Evolutionary conservation across 2,797 vertebrate genomes (phyloP).

Genomic region (Pangasius djambal): DNA sequence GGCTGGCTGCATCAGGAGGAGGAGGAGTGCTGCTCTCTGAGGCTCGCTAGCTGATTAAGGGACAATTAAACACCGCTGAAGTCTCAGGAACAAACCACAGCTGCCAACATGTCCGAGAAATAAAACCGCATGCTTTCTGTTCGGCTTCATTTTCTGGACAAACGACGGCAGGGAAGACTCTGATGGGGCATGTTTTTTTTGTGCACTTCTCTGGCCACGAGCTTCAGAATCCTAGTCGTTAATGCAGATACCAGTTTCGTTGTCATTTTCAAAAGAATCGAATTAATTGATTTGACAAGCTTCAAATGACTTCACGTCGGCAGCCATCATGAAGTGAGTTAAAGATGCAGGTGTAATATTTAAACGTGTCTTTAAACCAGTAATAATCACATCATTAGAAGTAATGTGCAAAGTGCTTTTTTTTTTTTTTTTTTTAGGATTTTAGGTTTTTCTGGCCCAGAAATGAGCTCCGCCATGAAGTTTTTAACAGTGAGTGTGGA

Average conservation of each 20-base stretch:
- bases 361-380: background rate
- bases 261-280: background rate
- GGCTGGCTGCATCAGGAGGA: constrained; percentile 7
- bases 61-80: constrained; percentile 11
- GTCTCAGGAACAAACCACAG: background rate
- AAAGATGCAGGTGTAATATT: background rate
- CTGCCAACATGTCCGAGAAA: background rate
- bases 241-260: background rate
- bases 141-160: background rate
- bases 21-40: background rate
- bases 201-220: background rate
- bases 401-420: too few species aligned
- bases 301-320: background rate
- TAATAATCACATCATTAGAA: background rate
- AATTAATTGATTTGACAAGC: background rate
- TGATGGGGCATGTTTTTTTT: too few species aligned
- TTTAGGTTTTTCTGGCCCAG: background rate
- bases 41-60: constrained; percentile 18
- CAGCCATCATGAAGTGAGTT: background rate
- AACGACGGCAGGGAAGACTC: background rate
- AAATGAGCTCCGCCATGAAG: background rate
- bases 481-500: background rate
- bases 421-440: background rate
- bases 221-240: background rate
- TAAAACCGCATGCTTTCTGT: background rate